Percentiles rank a stretch among this genome's conserved stretches.
phyloP scores from a whole-genome alignment of 2,797 vertebrate genomes.

The Phrynocephalus guinanensis region DNA sequence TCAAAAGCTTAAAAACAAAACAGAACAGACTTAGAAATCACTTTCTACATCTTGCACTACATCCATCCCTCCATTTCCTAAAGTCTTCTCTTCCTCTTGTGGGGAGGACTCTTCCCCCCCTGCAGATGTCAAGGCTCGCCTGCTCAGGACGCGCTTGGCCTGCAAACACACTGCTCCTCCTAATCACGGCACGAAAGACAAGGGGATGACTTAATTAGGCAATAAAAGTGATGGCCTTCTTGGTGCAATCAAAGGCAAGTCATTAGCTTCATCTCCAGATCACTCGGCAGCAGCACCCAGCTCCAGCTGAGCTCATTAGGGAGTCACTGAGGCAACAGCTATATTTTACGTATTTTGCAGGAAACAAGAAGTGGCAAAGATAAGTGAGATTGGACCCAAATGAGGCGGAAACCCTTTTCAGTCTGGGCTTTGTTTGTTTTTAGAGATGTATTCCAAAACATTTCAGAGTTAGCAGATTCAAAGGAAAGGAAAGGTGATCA shows the following conservation, averaged over 20 bases:
- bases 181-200: not conserved
- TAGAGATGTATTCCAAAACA: not conserved
- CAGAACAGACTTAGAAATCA: too few relatives aligned
- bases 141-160: not conserved
- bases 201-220: constrained; percentile 19
- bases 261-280: constrained; percentile 17
- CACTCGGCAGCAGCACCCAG: not conserved
- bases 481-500: not conserved
- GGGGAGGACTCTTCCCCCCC: not conserved
- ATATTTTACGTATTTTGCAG: not conserved
- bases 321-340: not conserved
- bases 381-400: not conserved
- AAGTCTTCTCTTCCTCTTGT: not conserved
- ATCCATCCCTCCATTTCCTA: not conserved
- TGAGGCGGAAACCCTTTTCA: not conserved
- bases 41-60: too few relatives aligned
- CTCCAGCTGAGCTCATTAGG: constrained; percentile 9
- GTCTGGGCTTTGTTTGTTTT: not conserved
- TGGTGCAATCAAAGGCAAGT: constrained; percentile 31
- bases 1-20: too few relatives aligned
- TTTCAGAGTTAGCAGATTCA: not conserved
- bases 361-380: not conserved
- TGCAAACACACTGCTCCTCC: not conserved
- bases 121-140: not conserved
- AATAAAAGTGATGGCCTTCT: constrained; percentile 19